Conservation (phyloP, 2,888 invertebrate species). For the Tipula lateralis region DNA sequence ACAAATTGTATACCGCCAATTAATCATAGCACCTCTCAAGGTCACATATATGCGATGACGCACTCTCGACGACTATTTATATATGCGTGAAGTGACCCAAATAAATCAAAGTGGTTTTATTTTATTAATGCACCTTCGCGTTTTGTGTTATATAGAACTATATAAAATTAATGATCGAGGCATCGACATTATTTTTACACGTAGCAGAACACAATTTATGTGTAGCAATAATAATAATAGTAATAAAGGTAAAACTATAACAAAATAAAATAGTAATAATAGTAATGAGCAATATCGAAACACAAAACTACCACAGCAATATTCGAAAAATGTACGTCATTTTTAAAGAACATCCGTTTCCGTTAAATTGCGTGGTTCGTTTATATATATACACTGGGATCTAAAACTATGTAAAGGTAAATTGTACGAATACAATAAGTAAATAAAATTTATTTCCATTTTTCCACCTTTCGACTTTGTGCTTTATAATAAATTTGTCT, state of each 20-base stretch:
- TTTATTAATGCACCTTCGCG: not conserved
- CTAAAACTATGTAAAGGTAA: not conserved
- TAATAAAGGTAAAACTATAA: not conserved
- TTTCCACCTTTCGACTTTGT: not conserved
- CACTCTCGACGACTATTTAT: not conserved
- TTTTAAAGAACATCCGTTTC: constrained; percentile 19
- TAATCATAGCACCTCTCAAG: not conserved
- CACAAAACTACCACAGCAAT: constrained; percentile 11
- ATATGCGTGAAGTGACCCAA: not conserved
- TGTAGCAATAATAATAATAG: not conserved
- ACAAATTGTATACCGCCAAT: not conserved
- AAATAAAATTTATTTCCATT: not conserved
- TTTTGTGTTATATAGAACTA: not conserved
- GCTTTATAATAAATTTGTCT: constrained; percentile 9
- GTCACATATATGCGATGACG: not conserved
- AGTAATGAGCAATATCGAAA: not conserved
- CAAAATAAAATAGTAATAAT: not conserved
- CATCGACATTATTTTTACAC: constrained; percentile 24
- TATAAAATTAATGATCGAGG: not conserved
- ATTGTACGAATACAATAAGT: not conserved
- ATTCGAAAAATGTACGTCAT: constrained; percentile 2
- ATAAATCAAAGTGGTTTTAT: not conserved
- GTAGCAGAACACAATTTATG: not conserved
- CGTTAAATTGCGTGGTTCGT: constrained; percentile 11
- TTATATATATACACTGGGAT: not conserved